Evolutionary conservation across 2,797 vertebrate genomes (phyloP).

Genomic region (Mastacembelus armatus): DNA sequence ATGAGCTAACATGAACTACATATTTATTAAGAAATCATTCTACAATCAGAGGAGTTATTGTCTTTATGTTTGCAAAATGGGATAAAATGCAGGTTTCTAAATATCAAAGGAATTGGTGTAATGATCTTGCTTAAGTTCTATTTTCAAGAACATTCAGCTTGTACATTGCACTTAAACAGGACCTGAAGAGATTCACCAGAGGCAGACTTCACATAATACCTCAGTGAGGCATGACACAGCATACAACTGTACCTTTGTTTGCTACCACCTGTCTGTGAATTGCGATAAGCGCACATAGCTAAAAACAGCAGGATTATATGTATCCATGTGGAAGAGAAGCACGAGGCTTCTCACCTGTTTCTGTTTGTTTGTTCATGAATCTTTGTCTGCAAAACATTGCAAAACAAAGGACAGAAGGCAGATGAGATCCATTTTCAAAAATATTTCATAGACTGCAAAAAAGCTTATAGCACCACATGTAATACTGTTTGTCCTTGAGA

Average conservation of each 20-base stretch:
- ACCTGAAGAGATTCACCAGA: slow-evolving; percentile 40
- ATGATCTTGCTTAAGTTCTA: slow-evolving; percentile 8
- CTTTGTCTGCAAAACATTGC: slow-evolving; percentile 49
- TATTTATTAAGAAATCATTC: too few relatives aligned
- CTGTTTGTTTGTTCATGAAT: slow-evolving; percentile 40
- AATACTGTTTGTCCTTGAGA: slow-evolving; percentile 38
- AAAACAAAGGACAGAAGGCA: slow-evolving; percentile 42
- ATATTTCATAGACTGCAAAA: slow-evolving; percentile 33
- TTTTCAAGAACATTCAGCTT: slow-evolving; percentile 39
- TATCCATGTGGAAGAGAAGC: slow-evolving; percentile 34
- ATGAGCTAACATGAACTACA: background rate
- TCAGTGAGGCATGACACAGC: slow-evolving; percentile 51
- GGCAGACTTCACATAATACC: slow-evolving; percentile 50
- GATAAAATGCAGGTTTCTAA: slow-evolving; percentile 53
- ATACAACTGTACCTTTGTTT: slow-evolving; percentile 60
- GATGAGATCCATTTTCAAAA: slow-evolving; percentile 18
- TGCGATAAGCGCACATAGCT: slow-evolving; percentile 62
- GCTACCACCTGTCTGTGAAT: slow-evolving; percentile 57
- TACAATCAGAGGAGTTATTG: slow-evolving; percentile 19
- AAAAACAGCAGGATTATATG: slow-evolving; percentile 68
- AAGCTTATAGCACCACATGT: background rate
- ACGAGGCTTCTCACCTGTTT: slow-evolving; percentile 53
- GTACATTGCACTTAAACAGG: slow-evolving; percentile 32
- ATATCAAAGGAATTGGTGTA: slow-evolving; percentile 42
- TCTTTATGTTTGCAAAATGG: slow-evolving; percentile 16